phyloP scores from a whole-genome alignment of 2,113 vertebrate genomes.

The Lepus americanus region DNA sequence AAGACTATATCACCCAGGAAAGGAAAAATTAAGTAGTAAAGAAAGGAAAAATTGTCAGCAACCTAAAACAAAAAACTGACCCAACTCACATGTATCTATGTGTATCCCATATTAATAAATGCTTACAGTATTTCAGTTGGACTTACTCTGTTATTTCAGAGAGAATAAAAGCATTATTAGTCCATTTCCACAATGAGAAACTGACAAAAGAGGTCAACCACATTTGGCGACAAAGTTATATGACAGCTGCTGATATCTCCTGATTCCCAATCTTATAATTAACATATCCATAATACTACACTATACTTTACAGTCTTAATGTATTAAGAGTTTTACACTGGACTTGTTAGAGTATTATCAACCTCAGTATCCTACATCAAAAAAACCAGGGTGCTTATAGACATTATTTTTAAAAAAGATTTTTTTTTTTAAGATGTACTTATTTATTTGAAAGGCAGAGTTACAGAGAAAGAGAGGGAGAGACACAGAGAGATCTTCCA shows the following conservation, averaged over 20 bases:
- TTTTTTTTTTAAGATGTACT: no score
- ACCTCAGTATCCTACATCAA: not conserved
- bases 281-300: not conserved
- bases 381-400: not conserved
- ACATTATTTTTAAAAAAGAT: not conserved
- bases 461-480: no score
- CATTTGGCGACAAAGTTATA: not conserved
- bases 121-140: constrained; percentile 15
- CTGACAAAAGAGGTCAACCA: not conserved
- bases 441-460: no score
- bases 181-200: constrained; percentile 4
- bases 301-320: not conserved
- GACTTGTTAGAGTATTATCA: not conserved
- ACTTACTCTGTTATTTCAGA: constrained; percentile 10
- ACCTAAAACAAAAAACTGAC: not conserved
- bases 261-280: not conserved
- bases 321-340: not conserved
- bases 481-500: no score
- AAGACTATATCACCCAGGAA: constrained; percentile 43
- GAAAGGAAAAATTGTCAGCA: not conserved
- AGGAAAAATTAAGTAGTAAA: constrained; percentile 32
- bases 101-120: not conserved
- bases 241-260: not conserved
- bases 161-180: not conserved
- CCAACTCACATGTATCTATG: not conserved